Evolutionary conservation across 2,888 invertebrate genomes (phyloP), one percentile per base, ranked within the genome.

Genomic region (Scaptomyza cyrtandrae): DNA sequence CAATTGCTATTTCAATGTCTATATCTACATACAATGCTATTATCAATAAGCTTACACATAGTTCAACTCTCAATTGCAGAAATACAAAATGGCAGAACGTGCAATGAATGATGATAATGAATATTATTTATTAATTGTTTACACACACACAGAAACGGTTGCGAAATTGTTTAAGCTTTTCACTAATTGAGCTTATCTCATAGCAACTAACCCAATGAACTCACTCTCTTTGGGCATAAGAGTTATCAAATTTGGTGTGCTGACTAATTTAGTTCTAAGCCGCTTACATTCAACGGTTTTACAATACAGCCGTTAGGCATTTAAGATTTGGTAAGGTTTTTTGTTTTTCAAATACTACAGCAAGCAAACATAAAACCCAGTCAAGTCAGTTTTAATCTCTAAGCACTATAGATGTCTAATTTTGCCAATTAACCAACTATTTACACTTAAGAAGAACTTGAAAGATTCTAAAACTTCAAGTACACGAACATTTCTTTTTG

Each of bases 1-100:
- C 62, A 62, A 71, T 61, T 65, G 69, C 81, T 84, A 86, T 82
- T 86, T 88, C 74, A 88, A 85, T 85, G 85, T 85, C 87, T 85
- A 85, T 85, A 84, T 73, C 69, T 80, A 83, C 65, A 62, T 57
- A 72, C 56, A 56, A 66, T 6, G 37, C 53, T 55, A 78, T 53
- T 64, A 39, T 1, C 37, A 58, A 59, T 65, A 63, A 71, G 64
- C 77, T 41, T 44, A 50, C 35, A 54, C 46, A 46, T 45, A 64
- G 37, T n/a, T 10, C n/a, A 46, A 35, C 24, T 13, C n/a, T 49
- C 49, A 31, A 31, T 64, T 56, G 39, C 55, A 29, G n/a, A n/a
- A n/a, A n/a, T n/a, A n/a, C n/a, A n/a, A n/a, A n/a, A n/a, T n/a
- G n/a, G n/a, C 31, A 9, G 31, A 31, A 31, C 31, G 31, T 31